A percentile compares a stretch with the other conserved stretches of the same genome.
These are phyloP conservation scores for Pseudoatta argentina DNA, from an alignment of 1,140 invertebrate species.

Conservation along the genomic window DNA sequence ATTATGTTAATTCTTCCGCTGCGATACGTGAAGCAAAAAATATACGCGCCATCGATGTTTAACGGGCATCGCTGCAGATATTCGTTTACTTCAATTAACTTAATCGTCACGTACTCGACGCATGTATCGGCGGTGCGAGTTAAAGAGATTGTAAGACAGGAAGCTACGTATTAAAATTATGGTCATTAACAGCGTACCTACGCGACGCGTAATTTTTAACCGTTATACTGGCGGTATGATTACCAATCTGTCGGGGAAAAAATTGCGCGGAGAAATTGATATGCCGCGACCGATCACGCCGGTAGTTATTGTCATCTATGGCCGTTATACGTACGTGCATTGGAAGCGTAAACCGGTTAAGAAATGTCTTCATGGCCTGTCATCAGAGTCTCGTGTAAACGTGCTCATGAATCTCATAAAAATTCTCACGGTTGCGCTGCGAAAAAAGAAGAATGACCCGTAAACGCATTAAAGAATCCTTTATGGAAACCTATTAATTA, in stretches of 20 bases:
- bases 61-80: conserved; percentile 42
- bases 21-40: conserved; percentile 25
- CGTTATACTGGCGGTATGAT: conserved; percentile 68
- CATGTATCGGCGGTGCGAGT: conserved; percentile 23
- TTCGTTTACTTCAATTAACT: conserved; percentile 75
- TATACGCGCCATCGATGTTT: conserved; percentile 3
- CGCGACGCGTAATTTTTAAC: conserved; percentile 71
- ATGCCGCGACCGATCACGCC: conserved; percentile 63
- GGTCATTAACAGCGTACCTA: conserved; percentile 71
- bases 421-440: conserved; percentile 39
- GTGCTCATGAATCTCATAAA: conserved; percentile 67
- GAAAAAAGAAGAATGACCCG: not conserved
- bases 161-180: conserved; percentile 73
- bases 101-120: conserved; percentile 65
- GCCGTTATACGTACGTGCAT: conserved; percentile 73
- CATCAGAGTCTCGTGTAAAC: conserved; percentile 71
- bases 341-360: conserved; percentile 63
- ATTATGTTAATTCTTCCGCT: conserved; percentile 70
- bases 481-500: conserved; percentile 38
- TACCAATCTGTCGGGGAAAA: conserved; percentile 66
- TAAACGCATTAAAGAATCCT: conserved; percentile 25
- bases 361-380: conserved; percentile 75
- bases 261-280: conserved; percentile 67
- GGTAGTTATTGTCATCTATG: conserved; percentile 76
- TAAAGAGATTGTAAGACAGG: conserved; percentile 67